These are phyloP conservation scores for Sinonovacula constricta DNA, from an alignment of 1,140 invertebrate genomes.

Conservation along the genomic window DNA sequence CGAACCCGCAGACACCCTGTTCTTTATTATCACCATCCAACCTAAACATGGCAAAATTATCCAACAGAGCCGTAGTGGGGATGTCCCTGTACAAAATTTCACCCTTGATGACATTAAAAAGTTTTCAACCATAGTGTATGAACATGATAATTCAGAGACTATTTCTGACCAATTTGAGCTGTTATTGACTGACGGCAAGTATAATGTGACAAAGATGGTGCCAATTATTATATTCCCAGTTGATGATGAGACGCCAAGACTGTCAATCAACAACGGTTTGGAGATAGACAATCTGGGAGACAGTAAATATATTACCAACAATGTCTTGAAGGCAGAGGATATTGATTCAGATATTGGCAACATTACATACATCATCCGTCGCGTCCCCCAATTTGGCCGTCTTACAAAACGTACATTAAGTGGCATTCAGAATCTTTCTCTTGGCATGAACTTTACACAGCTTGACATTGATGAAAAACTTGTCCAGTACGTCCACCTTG, in stretches of 20 bases:
- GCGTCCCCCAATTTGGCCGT: constrained; percentile 74
- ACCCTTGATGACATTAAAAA: constrained; percentile 74
- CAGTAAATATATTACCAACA: constrained; percentile 72
- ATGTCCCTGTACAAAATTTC: constrained; percentile 70
- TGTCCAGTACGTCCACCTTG: constrained; percentile 77
- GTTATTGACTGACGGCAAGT: constrained; percentile 75
- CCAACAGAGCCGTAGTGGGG: constrained; percentile 65
- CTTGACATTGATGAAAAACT: constrained; percentile 74
- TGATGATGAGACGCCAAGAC: constrained; percentile 78
- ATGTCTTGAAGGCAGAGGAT: constrained; percentile 76
- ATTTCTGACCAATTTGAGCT: constrained; percentile 75
- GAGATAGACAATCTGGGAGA: constrained; percentile 76
- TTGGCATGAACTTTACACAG: constrained; percentile 78
- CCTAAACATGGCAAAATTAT: constrained; percentile 77
- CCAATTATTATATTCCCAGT: constrained; percentile 77
- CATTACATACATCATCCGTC: constrained; percentile 74
- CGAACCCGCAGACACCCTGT: constrained; percentile 74
- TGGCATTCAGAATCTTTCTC: constrained; percentile 69
- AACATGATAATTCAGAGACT: constrained; percentile 79
- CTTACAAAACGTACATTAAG: constrained; percentile 62
- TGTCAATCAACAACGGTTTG: constrained; percentile 78
- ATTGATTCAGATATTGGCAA: constrained; percentile 75
- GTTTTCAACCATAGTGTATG: constrained; percentile 77
- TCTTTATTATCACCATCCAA: constrained; percentile 71
- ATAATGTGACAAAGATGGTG: constrained; percentile 74